A percentile compares a stretch with the other conserved stretches of the same genome.
These are phyloP conservation scores for Hypomecis punctinalis DNA, from an alignment of 2,888 invertebrate genomes.

Conservation along the genomic window DNA sequence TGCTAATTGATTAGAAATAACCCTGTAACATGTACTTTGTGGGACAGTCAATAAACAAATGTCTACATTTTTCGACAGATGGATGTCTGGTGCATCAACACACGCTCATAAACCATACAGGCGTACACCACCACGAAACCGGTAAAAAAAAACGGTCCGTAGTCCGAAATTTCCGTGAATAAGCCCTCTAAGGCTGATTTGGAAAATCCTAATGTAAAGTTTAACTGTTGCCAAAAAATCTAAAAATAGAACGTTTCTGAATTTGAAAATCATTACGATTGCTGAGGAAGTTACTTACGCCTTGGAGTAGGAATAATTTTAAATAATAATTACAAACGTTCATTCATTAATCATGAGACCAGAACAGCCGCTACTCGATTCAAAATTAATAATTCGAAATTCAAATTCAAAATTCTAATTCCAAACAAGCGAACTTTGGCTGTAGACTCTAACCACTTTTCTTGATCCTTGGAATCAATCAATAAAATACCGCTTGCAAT, in stretches of 20 bases:
- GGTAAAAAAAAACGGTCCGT: too few relatives aligned
- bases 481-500: conserved; percentile 4
- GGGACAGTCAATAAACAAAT: too few relatives aligned
- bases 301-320: conserved; percentile 23
- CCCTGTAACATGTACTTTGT: too few relatives aligned
- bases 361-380: conserved; percentile 19
- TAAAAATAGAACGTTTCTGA: neutral
- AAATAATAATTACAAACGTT: conserved; percentile 13
- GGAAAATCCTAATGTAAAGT: too few relatives aligned
- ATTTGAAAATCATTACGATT: neutral
- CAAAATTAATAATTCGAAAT: conserved; percentile 29
- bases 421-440: conserved; percentile 14
- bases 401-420: conserved; percentile 25
- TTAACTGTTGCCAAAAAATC: neutral
- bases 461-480: conserved; percentile 20
- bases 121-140: too few relatives aligned
- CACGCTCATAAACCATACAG: too few relatives aligned
- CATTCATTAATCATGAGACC: conserved; percentile 25
- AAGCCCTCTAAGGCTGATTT: too few relatives aligned
- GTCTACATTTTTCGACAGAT: too few relatives aligned
- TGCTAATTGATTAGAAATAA: too few relatives aligned
- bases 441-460: conserved; percentile 12
- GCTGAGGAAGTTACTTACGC: neutral
- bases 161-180: too few relatives aligned
- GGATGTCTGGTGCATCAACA: too few relatives aligned